Base-by-base conservation (phyloP, 2,888 invertebrate genomes). In the Melanotus villosus region DNA sequence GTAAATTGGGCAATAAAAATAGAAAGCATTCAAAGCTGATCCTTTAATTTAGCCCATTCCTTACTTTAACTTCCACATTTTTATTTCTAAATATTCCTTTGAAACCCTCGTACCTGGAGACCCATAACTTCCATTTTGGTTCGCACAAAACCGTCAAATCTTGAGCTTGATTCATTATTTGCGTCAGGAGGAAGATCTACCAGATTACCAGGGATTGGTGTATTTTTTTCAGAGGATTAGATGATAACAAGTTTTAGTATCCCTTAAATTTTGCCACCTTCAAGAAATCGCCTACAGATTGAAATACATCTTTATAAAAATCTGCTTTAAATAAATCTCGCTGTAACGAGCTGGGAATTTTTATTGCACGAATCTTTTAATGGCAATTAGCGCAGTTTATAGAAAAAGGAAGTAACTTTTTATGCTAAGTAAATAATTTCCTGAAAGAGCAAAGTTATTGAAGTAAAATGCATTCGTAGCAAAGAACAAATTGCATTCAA, bases 41-140 rank as follows among this genome's bases (percentile, higher is more conserved):
- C 26, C 3, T 26, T 26, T 26, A 26, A 26, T 26, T 26, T 26
- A n/a, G 4, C 26, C 26, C 26, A 26, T 3, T 26, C 7, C 12
- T 38, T 14, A 5, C 14, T 38, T 38, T n/a, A 5, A 14, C 2
- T 14, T 38, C n/a, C 10, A 38, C 5, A 38, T n/a, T 38, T 14
- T 19, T 45, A 16, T 19, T 45, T 19, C 9, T 18, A 3, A 45
- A 45, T 19, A 21, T 21, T 45, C 10, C 45, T 10, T 16, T 2
- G 7, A 5, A 9, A 12, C 50, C 18, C 30, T 50, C n/a, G 12
- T 5, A 32, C 26, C 30, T 10, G 12, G 50, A 30, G 50, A 50
- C 50, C 18, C 26, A 50, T 50, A 50, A 50, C 50, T 50, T 32
- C 16, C 26, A 50, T 50, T 50, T 30, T 50, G 12, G 21, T 50